Percentiles rank a stretch among this genome's conserved stretches.
Evolutionary conservation across 2,113 vertebrate genomes (phyloP).

Genomic region (Limnothrissa miodon): DNA sequence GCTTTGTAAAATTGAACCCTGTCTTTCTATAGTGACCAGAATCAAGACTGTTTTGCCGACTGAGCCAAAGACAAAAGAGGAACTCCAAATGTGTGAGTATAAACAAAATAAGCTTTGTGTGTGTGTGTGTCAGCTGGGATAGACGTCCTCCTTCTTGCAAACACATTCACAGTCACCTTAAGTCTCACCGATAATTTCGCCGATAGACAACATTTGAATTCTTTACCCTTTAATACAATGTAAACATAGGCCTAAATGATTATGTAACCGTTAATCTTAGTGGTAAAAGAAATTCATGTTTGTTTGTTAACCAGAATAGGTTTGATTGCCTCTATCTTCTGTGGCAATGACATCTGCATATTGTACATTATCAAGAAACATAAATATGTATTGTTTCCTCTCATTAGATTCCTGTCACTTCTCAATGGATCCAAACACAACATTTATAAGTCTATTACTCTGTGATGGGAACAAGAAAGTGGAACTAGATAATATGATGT

Average conservation of each 20-base stretch:
- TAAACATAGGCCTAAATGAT: no score
- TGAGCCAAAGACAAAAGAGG: conserved; percentile 38
- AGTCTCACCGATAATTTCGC: no score
- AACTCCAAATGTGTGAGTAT: conserved; percentile 45
- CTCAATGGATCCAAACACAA: conserved; percentile 44
- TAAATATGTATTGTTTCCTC: not conserved
- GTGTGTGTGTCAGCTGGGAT: no score
- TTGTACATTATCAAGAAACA: no score
- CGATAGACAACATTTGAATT: no score
- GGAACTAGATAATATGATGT: not conserved
- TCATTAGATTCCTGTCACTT: conserved; percentile 47
- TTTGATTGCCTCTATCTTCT: not conserved
- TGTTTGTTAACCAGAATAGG: not conserved
- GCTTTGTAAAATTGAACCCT: not conserved
- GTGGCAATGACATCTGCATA: no score
- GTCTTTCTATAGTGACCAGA: not conserved
- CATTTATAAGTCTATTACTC: conserved; percentile 30
- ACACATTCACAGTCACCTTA: no score
- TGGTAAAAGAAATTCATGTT: not conserved
- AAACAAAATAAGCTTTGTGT: not conserved
- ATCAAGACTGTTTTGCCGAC: conserved; percentile 9
- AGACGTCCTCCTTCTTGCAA: no score
- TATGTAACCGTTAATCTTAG: no score
- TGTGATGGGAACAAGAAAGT: conserved; percentile 25
- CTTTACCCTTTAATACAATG: no score